Percentiles rank a stretch among this genome's conserved stretches.
phyloP scores from a whole-genome alignment of 2,113 vertebrate genomes.

The Poeciliopsis retropinna region DNA sequence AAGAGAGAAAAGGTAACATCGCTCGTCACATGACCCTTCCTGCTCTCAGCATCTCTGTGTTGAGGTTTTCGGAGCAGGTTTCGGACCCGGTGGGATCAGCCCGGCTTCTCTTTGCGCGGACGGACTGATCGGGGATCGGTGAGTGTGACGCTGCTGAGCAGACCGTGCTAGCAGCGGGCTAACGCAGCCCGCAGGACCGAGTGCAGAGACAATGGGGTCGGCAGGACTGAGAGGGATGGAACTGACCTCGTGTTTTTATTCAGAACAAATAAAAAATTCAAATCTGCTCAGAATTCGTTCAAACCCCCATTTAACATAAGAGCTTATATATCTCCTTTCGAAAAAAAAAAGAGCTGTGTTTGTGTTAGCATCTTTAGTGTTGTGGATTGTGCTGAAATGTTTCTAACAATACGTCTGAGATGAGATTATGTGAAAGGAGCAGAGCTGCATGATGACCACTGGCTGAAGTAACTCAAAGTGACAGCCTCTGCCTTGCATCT shows the following conservation, averaged over 20 bases:
- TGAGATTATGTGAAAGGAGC: not conserved
- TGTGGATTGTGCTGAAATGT: not conserved
- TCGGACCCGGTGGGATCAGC: not conserved
- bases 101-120: not conserved
- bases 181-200: conserved; percentile 32
- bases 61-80: conserved; percentile 20
- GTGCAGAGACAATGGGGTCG: conserved; percentile 62
- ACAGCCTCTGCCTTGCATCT: conserved; percentile 31
- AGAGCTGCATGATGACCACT: conserved; percentile 24
- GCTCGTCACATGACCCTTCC: conserved; percentile 62
- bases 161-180: conserved; percentile 9
- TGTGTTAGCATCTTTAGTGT: not conserved
- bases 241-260: not conserved
- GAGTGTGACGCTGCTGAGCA: conserved; percentile 40
- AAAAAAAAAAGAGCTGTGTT: not conserved
- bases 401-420: not conserved
- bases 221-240: conserved; percentile 28
- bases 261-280: not conserved
- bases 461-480: conserved; percentile 46
- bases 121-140: conserved; percentile 48
- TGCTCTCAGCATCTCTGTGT: conserved; percentile 17
- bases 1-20: conserved; percentile 67
- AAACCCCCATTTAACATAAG: too few relatives aligned
- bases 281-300: not conserved
- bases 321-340: too few relatives aligned